Conservation (phyloP, 2,113 vertebrate genomes). For the Blennius ocellaris region DNA sequence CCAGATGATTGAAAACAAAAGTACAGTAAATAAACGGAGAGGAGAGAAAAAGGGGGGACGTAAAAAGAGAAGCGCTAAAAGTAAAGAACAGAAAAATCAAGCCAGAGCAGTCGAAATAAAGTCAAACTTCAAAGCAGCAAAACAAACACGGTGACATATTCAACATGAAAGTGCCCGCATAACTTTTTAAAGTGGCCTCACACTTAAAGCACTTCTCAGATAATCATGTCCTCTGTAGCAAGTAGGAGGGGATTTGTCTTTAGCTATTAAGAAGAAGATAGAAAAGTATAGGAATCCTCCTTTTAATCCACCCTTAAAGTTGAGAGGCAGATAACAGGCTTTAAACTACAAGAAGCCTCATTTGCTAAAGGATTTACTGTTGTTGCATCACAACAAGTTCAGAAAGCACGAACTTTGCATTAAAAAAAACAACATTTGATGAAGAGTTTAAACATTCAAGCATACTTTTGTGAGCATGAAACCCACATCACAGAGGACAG, state of each 20-base stretch:
- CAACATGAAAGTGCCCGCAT: conserved; percentile 48
- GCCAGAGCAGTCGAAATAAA: conserved; percentile 10
- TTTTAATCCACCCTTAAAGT: conserved; percentile 74
- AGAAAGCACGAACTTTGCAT: conserved; percentile 58
- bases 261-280: conserved; percentile 60
- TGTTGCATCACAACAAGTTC: conserved; percentile 60
- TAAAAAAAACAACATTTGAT: conserved; percentile 49
- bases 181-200: conserved; percentile 43
- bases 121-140: conserved; percentile 58
- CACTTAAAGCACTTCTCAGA: conserved; percentile 46
- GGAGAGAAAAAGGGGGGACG: conserved; percentile 5
- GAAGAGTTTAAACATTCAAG: conserved; percentile 23
- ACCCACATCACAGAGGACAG: neutral
- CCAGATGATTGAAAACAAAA: conserved; percentile 4
- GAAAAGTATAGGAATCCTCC: conserved; percentile 60
- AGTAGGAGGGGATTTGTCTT: conserved; percentile 68
- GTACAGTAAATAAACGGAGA: conserved; percentile 13
- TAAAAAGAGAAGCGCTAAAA: no score
- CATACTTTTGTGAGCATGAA: neutral
- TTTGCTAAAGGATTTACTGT: conserved; percentile 69
- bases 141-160: conserved; percentile 62
- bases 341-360: conserved; percentile 67
- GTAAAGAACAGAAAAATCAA: no score
- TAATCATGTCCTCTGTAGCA: conserved; percentile 61
- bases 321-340: conserved; percentile 76